A percentile compares a stretch with the other conserved stretches of the same genome.
Evolutionary conservation across 2,888 invertebrate genomes (phyloP).

Genomic region (Microctonus aethiopoides): DNA sequence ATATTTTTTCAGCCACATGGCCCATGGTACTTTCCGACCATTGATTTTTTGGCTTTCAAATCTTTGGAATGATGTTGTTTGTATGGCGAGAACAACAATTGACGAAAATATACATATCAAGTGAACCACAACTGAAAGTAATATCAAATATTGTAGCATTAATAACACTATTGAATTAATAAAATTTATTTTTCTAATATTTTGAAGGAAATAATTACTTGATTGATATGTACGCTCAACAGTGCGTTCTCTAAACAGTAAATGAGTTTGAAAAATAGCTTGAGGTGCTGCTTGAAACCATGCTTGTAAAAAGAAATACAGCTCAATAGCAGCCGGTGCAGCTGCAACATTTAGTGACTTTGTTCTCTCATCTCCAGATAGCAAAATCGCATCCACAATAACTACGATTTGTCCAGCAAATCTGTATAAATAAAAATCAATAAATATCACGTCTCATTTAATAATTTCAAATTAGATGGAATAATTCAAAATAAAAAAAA

Average conservation of each 20-base stretch:
- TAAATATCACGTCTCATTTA: constrained; percentile 10
- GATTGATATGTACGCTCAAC: constrained; percentile 72
- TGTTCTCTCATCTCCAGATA: constrained; percentile 72
- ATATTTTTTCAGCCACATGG: constrained; percentile 66
- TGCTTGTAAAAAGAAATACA: constrained; percentile 82
- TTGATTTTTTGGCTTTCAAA: constrained; percentile 82
- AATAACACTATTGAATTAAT: background rate
- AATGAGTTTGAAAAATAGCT: constrained; percentile 74
- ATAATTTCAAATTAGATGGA: background rate
- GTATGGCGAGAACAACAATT: constrained; percentile 76
- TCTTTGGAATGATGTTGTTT: constrained; percentile 79
- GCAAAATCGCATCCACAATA: constrained; percentile 78
- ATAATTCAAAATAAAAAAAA: background rate
- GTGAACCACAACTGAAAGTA: constrained; percentile 73
- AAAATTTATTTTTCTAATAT: background rate
- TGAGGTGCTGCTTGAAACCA: constrained; percentile 83
- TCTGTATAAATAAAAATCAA: constrained; percentile 65
- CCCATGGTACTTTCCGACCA: constrained; percentile 82
- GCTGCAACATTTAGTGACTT: constrained; percentile 73
- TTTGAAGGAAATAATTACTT: constrained; percentile 66
- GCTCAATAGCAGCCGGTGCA: constrained; percentile 77
- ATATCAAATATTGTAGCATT: background rate
- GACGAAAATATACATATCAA: constrained; percentile 76
- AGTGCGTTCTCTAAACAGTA: constrained; percentile 72
- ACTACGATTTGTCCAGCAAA: constrained; percentile 80